Percentiles rank a stretch among this genome's conserved stretches.
phyloP scores from a whole-genome alignment of 1,140 invertebrate genomes.

The Cryptotermes secundus region DNA sequence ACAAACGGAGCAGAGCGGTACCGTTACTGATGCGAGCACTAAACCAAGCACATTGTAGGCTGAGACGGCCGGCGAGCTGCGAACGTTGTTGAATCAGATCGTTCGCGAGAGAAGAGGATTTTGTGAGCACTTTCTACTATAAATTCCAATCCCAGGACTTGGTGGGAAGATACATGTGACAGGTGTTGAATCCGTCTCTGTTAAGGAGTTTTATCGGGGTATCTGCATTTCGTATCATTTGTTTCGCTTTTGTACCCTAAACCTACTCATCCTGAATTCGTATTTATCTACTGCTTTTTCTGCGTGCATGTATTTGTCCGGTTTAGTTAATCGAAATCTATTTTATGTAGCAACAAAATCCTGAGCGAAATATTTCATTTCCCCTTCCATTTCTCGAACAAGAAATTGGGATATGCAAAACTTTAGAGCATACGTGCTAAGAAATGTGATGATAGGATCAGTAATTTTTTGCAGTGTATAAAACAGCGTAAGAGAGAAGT shows the following conservation, averaged over 20 bases:
- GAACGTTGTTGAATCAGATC: background rate
- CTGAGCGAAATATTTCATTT: too few relatives aligned
- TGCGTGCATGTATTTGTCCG: too few relatives aligned
- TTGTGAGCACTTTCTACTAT: background rate
- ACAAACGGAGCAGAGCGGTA: background rate
- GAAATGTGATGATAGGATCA: too few relatives aligned
- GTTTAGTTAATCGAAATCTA: background rate
- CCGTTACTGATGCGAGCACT: background rate
- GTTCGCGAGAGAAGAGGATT: background rate
- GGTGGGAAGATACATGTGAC: background rate
- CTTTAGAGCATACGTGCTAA: too few relatives aligned
- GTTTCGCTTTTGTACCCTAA: background rate
- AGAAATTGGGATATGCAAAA: too few relatives aligned
- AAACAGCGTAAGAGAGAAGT: too few relatives aligned
- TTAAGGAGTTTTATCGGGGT: background rate
- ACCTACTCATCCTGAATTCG: background rate
- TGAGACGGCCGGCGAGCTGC: background rate
- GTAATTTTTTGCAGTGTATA: too few relatives aligned
- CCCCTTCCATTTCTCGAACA: background rate
- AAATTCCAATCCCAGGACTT: constrained; percentile 19
- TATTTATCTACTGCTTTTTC: background rate
- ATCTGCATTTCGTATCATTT: background rate
- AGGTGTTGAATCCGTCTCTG: constrained; percentile 1
- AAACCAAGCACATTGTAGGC: background rate
- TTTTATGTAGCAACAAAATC: background rate